Base-by-base conservation (phyloP, 2,888 invertebrate species). In the Apotomis turbidana region DNA sequence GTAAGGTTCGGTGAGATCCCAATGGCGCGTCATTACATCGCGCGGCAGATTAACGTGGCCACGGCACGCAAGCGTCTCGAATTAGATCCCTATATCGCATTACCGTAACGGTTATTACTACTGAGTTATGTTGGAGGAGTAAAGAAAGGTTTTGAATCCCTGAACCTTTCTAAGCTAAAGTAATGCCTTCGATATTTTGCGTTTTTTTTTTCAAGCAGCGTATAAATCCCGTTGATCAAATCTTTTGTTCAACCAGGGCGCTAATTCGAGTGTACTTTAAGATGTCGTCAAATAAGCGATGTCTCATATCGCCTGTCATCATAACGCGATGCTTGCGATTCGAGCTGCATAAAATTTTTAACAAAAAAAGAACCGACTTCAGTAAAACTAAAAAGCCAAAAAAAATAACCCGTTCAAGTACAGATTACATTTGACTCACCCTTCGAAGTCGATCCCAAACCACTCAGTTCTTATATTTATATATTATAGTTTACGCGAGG, bases 11-110 rank as follows among this genome's bases (percentile, higher is more conserved):
- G 10, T 10, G 36, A 46, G 58, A 41, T 59, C 58, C 58, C 38
- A 51, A 51, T 51, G 63, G 63, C 70, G 58, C 67, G 55, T 71
- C 71, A 66, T 64, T 66, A 71, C 66, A 36, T 58, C 58, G 41
- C 54, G 59, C 60, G 46, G 71, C 66, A 68, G 68, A 68, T 68
- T 68, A 68, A 72, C 72, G 58, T 63, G 52, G 51, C 52, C 54
- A 61, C 68, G 46, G 68, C 72, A 72, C 72, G 72, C 68, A 38
- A 72, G 44, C 61, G 55, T 68, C 51, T 71, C 63, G 68, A 68
- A 72, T 72, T 68, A 72, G 68, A 58, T 68, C 58, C 71, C 61
- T 68, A 68, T 71, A 71, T 68, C 71, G 61, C 57, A 67, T 72
- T 72, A 72, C 68, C 36, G 68, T 68, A 72, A 72, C 68, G 72